Conservation (phyloP, 2,113 vertebrate genomes). For the Plotosus lineatus region DNA sequence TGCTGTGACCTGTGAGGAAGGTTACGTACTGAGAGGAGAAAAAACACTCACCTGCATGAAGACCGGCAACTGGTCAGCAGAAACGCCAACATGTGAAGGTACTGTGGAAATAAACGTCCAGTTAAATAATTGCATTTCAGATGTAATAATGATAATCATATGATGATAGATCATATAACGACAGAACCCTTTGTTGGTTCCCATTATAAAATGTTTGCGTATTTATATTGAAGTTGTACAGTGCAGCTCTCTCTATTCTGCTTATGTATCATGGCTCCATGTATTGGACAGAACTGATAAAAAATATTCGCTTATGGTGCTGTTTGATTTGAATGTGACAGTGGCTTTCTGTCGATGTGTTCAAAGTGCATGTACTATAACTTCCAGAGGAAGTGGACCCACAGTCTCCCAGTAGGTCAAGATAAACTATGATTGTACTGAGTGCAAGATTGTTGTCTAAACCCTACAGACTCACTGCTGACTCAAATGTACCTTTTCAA, state of each 20-base stretch:
- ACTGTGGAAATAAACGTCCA: too few relatives aligned
- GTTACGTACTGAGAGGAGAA: too few relatives aligned
- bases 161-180: too few relatives aligned
- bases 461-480: too few relatives aligned
- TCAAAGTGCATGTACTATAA: conserved; percentile 54
- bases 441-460: too few relatives aligned
- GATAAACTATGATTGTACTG: conserved; percentile 49
- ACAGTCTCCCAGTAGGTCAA: conserved; percentile 56
- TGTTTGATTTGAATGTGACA: conserved; percentile 63
- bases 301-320: conserved; percentile 59
- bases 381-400: conserved; percentile 59
- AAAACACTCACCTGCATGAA: too few relatives aligned
- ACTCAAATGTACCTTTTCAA: too few relatives aligned
- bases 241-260: conserved; percentile 49
- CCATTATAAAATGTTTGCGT: background rate
- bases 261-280: conserved; percentile 46
- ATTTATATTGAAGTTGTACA: conserved; percentile 51
- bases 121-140: too few relatives aligned
- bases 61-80: too few relatives aligned
- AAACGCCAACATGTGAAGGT: too few relatives aligned
- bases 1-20: too few relatives aligned
- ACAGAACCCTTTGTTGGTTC: background rate
- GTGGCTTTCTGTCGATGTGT: conserved; percentile 65
- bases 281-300: conserved; percentile 50
- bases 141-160: too few relatives aligned